phyloP scores from a whole-genome alignment of 2,113 vertebrate genomes.

The Cynopterus brachyotis region DNA sequence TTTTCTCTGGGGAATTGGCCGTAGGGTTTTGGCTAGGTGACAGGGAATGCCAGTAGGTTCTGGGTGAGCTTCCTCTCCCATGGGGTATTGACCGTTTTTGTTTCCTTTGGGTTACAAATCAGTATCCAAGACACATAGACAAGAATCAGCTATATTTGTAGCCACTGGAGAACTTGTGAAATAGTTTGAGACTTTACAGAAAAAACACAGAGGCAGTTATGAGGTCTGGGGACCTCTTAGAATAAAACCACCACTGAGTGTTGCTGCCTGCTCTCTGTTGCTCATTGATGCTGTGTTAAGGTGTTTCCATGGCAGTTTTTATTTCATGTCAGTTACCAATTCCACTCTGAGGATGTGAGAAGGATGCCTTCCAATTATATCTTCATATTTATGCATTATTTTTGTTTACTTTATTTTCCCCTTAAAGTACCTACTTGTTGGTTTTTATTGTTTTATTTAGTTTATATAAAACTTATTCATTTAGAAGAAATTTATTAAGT shows the following conservation, averaged over 20 bases:
- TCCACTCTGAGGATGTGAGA: background rate
- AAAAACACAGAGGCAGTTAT: constrained; percentile 26
- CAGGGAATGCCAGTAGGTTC: background rate
- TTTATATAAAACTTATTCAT: background rate
- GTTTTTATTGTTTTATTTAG: constrained; percentile 9
- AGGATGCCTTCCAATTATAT: background rate
- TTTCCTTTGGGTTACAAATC: constrained; percentile 48
- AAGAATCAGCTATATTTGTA: constrained; percentile 75
- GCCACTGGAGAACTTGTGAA: constrained; percentile 21
- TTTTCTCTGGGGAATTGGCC: constrained; percentile 2
- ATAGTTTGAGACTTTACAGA: constrained; percentile 61
- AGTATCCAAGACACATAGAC: constrained; percentile 55
- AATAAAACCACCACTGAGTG: background rate
- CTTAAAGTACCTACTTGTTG: background rate
- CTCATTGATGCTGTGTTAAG: constrained; percentile 31
- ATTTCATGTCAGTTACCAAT: background rate
- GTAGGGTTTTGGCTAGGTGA: background rate
- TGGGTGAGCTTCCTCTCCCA: background rate
- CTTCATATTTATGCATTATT: background rate
- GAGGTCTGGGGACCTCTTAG: constrained; percentile 54
- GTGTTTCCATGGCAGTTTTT: constrained; percentile 59
- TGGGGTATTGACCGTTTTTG: background rate
- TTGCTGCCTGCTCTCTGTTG: constrained; percentile 48
- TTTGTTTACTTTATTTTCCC: constrained; percentile 32
- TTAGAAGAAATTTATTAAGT: background rate